A percentile compares a stretch with the other conserved stretches of the same genome.
Conservation (phyloP, 2,888 invertebrate genomes). For the Alentia gelatinosa region DNA sequence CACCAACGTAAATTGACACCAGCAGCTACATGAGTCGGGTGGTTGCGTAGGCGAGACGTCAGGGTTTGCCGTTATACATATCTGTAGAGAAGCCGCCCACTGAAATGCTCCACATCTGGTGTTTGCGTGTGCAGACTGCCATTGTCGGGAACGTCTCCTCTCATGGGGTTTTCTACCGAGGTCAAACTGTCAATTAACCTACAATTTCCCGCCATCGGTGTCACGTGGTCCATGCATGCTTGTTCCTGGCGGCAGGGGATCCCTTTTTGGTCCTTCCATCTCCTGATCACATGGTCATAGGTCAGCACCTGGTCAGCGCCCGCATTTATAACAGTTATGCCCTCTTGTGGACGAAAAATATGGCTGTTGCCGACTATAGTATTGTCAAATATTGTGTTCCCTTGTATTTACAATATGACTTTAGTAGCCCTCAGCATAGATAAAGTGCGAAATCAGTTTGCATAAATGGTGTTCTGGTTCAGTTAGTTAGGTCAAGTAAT, state of each 20-base stretch:
- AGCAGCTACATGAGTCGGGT: no score
- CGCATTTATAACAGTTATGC: neutral
- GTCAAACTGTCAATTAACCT: slow-evolving; percentile 7
- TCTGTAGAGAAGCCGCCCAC: neutral
- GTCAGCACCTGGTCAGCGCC: neutral
- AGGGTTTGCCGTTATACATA: no score
- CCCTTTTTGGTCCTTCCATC: neutral
- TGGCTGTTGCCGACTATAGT: no score
- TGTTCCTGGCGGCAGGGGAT: neutral
- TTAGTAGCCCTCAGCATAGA: no score
- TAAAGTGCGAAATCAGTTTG: no score
- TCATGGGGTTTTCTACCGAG: neutral
- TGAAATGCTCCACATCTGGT: neutral
- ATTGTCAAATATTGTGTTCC: no score
- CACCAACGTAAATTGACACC: no score
- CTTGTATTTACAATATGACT: no score
- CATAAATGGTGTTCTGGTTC: no score
- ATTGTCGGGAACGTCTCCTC: neutral
- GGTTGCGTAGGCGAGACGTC: no score
- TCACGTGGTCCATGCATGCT: neutral
- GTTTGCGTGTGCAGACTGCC: neutral
- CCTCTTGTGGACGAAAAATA: neutral
- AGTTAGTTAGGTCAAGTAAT: no score
- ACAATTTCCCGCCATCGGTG: neutral
- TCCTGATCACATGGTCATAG: neutral